phyloP scores from a whole-genome alignment of 2,888 invertebrate species.

The Serripes groenlandicus region DNA sequence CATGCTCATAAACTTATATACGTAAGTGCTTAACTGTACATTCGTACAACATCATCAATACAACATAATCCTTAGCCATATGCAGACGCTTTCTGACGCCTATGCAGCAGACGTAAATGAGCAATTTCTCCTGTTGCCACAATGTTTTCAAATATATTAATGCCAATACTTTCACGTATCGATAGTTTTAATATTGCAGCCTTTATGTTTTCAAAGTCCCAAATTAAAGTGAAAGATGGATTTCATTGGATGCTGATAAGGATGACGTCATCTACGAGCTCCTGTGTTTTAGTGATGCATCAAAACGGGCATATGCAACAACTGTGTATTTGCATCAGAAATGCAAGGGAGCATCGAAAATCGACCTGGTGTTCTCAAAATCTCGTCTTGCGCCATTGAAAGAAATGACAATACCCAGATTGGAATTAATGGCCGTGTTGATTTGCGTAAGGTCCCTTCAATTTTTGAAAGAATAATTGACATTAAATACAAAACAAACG shows the following conservation, averaged over 20 bases:
- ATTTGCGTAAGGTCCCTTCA: slow-evolving; percentile 27
- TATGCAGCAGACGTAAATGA: no score
- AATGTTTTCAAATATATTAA: no score
- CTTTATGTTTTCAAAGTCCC: no score
- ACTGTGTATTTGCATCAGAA: neutral
- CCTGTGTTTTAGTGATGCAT: slow-evolving; percentile 2
- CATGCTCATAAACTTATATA: no score
- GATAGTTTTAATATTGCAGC: no score
- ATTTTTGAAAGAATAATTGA: slow-evolving; percentile 4
- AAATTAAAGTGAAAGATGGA: no score
- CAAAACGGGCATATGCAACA: neutral
- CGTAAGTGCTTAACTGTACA: no score
- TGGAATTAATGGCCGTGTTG: slow-evolving; percentile 35
- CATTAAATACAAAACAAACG: neutral
- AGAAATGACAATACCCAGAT: slow-evolving; percentile 4
- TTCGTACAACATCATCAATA: no score
- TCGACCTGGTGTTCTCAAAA: slow-evolving; percentile 2
- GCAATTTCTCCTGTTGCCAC: no score
- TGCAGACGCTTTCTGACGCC: no score
- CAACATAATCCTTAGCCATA: no score
- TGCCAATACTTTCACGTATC: no score
- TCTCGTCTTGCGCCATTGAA: slow-evolving; percentile 8
- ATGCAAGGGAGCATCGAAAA: neutral
- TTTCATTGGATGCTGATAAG: neutral
- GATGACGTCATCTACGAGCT: neutral